These are phyloP conservation scores for Sinella curviseta DNA, from an alignment of 1,140 invertebrate species.

Conservation along the genomic window DNA sequence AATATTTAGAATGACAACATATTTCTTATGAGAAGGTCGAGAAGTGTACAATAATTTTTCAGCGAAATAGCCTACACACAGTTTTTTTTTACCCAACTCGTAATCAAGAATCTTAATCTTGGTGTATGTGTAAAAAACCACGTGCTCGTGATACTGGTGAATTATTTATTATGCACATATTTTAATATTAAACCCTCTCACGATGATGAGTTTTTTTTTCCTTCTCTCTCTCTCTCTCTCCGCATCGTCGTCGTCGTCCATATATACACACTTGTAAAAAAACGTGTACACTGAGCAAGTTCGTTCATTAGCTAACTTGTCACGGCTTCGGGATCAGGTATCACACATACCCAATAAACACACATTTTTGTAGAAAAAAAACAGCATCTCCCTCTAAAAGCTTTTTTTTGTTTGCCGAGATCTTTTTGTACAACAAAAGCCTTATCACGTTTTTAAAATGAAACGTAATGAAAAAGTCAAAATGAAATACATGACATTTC, in stretches of 20 bases:
- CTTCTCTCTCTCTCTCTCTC: neutral
- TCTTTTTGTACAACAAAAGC: neutral
- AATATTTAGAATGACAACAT: neutral
- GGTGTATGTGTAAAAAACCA: neutral
- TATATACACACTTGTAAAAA: no score
- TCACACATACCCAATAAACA: neutral
- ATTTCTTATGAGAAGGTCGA: neutral
- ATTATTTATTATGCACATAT: constrained; percentile 27
- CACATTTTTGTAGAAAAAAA: neutral
- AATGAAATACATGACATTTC: constrained; percentile 21
- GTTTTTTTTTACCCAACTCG: no score
- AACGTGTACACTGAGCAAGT: neutral
- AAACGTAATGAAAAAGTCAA: constrained; percentile 11
- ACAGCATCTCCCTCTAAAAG: neutral
- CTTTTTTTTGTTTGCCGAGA: neutral
- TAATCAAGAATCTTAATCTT: no score
- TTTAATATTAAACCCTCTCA: constrained; percentile 8
- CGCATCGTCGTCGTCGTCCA: no score
- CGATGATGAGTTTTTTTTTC: neutral
- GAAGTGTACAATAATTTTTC: no score
- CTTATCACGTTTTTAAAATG: constrained; percentile 5
- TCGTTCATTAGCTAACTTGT: constrained; percentile 21
- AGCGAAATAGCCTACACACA: no score
- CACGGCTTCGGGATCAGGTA: neutral
- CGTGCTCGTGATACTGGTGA: neutral